Conservation (phyloP, 2,888 invertebrate genomes). For the Aphidoletes aphidimyza region DNA sequence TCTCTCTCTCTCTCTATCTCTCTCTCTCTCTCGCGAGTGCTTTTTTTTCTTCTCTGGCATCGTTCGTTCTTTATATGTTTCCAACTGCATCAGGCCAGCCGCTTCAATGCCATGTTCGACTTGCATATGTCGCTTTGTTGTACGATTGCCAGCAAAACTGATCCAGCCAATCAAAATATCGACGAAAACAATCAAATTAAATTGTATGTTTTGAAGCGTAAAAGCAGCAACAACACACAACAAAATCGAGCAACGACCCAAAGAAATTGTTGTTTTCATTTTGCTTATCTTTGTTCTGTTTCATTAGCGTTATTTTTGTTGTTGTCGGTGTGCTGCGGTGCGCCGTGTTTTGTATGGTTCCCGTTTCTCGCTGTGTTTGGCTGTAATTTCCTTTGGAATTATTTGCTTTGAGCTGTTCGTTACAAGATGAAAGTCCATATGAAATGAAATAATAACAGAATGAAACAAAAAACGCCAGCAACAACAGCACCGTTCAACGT, state of each 20-base stretch:
- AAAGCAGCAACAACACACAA: not conserved
- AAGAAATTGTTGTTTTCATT: not conserved
- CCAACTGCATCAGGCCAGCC: not conserved
- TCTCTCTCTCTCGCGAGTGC: not conserved
- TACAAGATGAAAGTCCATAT: slow-evolving; percentile 47
- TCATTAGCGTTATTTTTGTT: not conserved
- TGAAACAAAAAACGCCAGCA: not conserved
- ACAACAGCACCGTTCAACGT: not conserved
- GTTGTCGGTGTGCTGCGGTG: not conserved
- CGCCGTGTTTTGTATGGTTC: not conserved
- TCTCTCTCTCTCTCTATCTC: not conserved
- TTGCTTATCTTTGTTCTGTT: slow-evolving; percentile 45
- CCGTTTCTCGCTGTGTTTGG: not conserved
- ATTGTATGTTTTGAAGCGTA: slow-evolving; percentile 52
- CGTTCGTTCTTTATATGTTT: not conserved
- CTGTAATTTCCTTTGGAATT: slow-evolving; percentile 49
- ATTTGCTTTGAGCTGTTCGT: slow-evolving; percentile 48
- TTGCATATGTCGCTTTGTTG: slow-evolving; percentile 24
- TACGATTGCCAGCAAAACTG: slow-evolving; percentile 29
- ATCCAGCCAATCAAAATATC: slow-evolving; percentile 53
- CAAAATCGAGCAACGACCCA: not conserved
- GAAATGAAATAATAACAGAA: slow-evolving; percentile 22
- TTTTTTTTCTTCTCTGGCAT: slow-evolving; percentile 3
- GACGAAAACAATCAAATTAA: slow-evolving; percentile 54
- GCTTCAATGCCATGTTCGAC: not conserved